phyloP scores from a whole-genome alignment of 2,113 vertebrate species.

The Gadus macrocephalus region DNA sequence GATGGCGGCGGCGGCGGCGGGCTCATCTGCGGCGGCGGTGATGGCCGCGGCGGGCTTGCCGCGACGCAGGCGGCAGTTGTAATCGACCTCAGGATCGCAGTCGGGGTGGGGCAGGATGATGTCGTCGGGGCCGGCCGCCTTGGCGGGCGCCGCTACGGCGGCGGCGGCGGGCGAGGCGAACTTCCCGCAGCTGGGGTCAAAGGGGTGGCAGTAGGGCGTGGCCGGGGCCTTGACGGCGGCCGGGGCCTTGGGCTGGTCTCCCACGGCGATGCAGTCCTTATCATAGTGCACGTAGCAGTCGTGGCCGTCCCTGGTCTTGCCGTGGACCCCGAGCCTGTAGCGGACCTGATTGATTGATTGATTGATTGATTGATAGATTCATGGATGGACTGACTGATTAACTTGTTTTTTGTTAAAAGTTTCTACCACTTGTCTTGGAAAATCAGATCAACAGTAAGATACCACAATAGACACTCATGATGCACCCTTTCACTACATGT shows the following conservation, averaged over 20 bases:
- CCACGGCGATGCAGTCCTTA: conserved; percentile 67
- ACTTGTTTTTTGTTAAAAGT: conserved; percentile 43
- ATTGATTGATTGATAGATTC: conserved; percentile 28
- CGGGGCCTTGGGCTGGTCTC: conserved; percentile 25
- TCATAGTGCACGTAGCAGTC: conserved; percentile 76
- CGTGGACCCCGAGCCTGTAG: conserved; percentile 61
- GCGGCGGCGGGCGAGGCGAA: conserved; percentile 24
- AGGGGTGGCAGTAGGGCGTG: conserved; percentile 68
- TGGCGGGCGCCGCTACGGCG: conserved; percentile 16
- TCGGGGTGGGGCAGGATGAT: conserved; percentile 68
- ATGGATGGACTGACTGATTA: conserved; percentile 8
- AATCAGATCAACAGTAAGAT: conserved; percentile 28
- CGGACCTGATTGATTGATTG: conserved; percentile 57
- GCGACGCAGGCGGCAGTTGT: conserved; percentile 70
- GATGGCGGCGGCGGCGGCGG: conserved; percentile 10
- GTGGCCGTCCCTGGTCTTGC: conserved; percentile 74
- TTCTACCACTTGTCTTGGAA: conserved; percentile 3
- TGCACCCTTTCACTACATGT: conserved; percentile 45
- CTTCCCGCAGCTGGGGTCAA: conserved; percentile 67
- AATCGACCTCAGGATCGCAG: conserved; percentile 76
- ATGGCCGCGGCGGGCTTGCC: conserved; percentile 32
- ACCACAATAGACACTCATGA: conserved; percentile 42
- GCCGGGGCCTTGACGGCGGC: conserved; percentile 40
- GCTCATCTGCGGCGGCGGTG: conserved; percentile 20
- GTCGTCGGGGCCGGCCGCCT: conserved; percentile 27